Evolutionary conservation across 2,113 vertebrate species (phyloP).

Genomic region (Colius striatus): DNA sequence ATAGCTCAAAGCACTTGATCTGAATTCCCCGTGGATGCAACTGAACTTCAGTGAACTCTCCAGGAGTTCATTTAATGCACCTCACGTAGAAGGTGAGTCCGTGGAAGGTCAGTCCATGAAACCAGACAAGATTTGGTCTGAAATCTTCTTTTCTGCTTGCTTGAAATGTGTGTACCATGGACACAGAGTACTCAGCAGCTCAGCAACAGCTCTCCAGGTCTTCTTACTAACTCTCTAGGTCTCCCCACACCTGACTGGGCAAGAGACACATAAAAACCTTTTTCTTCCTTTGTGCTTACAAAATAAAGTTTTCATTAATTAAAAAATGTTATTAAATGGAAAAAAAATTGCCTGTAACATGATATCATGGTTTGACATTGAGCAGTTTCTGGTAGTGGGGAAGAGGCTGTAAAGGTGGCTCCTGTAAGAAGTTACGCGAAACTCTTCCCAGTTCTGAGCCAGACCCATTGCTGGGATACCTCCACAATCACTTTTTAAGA

Average conservation of each 20-base stretch:
- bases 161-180: accelerated
- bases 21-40: not conserved
- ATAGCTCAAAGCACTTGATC: not conserved
- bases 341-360: not conserved
- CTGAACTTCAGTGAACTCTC: not conserved
- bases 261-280: not conserved
- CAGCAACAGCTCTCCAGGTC: not conserved
- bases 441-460: no score
- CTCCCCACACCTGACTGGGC: not conserved
- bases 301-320: not conserved
- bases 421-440: no score
- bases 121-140: not conserved
- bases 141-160: not conserved
- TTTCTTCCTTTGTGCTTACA: not conserved
- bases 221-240: no score
- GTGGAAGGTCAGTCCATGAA: not conserved
- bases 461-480: no score
- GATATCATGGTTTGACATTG: no score
- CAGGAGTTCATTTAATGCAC: not conserved
- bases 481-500: no score
- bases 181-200: accelerated
- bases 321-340: not conserved
- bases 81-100: accelerated
- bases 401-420: no score
- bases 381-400: no score